Percentiles rank a stretch among this genome's conserved stretches.
Evolutionary conservation across 2,113 vertebrate species (phyloP).

Genomic region (Apteryx mantelli): DNA sequence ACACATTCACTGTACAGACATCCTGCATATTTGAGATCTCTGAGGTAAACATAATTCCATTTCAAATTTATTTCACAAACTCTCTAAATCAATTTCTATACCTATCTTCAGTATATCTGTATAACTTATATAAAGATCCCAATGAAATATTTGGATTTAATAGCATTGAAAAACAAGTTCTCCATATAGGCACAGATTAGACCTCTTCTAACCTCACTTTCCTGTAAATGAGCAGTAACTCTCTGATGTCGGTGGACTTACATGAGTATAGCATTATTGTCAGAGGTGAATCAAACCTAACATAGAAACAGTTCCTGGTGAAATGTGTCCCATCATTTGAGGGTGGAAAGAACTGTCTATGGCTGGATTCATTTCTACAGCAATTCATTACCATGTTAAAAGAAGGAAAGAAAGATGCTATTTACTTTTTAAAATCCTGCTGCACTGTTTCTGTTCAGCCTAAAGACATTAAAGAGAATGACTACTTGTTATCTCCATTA

Average conservation of each 20-base stretch:
- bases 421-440: neutral
- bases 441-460: neutral
- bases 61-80: neutral
- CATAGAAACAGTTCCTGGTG: neutral
- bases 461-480: neutral
- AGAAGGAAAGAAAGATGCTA: neutral
- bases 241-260: neutral
- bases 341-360: neutral
- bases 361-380: neutral
- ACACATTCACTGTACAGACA: neutral
- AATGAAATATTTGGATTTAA: neutral
- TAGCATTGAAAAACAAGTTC: neutral
- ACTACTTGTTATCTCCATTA: conserved; percentile 10
- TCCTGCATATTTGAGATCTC: neutral
- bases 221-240: neutral
- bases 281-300: neutral
- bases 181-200: neutral
- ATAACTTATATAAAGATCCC: neutral
- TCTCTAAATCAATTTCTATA: neutral
- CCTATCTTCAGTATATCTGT: neutral
- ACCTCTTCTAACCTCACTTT: neutral
- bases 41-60: neutral
- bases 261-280: neutral
- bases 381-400: neutral
- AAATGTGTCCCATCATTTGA: neutral